Base-by-base conservation (phyloP, 2,113 vertebrate species). In the Calcarius ornatus region DNA sequence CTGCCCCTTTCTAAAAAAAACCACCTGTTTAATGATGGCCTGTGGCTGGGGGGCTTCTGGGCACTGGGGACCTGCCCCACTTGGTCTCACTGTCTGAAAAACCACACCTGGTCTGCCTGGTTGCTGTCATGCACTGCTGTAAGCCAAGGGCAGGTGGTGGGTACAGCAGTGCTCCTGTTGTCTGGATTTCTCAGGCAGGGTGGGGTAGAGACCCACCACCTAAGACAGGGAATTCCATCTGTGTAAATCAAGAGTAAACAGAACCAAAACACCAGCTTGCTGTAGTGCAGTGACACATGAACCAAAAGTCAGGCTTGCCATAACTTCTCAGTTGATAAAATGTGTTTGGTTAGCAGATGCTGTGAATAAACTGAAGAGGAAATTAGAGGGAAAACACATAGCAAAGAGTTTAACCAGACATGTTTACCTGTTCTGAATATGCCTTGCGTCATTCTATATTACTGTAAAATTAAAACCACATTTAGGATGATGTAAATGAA, bases 111-210 rank as follows among this genome's bases (percentile, higher is more conserved):
- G 3, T 35, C 25, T 51, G 24, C 18, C 20, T 83, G 48, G 18
- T 15, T 69, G 71, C 23, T 63, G 12, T 31, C 5, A 0, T 15
- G 33, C 33, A 3, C 21, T 0, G 0, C 18, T 9, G 3, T 24
- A 7, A 66, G 40, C 56, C 6, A 1, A 21, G 54, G 47, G 63
- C 17, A n/a, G 47, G 4, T 24, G 51, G 15, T 33, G 23, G 45
- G 7, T 1, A 5, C 14, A 61, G 79, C 18, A 8, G 40, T 3
- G 56, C 22, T 48, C 10, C n/a, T 51, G 8, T 11, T 35, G 37
- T 53, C 27, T 65, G 33, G 16, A 7, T 61, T 63, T 59, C 70
- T 17, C 1, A 10, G 47, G 42, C 45, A 33, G 27, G 20, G 16
- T 45, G 48, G n/a, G 66, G 37, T 40, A 42, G 59, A 50, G 61